Conservation (phyloP, 1,140 invertebrate species). For the Lutraria rhynchaena region DNA sequence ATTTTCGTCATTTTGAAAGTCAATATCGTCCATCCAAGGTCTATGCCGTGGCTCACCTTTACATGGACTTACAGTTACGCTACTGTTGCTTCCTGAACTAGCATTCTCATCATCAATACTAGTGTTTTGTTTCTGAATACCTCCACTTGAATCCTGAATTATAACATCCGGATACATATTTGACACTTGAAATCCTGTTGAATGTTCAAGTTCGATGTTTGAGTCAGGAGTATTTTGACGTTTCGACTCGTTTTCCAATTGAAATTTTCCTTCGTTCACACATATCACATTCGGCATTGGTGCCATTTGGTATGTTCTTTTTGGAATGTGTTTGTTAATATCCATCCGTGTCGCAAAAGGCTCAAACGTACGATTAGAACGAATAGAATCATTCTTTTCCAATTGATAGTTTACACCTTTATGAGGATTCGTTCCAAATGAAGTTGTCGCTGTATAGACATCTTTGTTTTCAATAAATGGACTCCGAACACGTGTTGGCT, state of each 20-base stretch:
- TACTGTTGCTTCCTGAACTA: conserved; percentile 43
- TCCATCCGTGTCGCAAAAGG: too few relatives aligned
- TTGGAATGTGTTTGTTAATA: too few relatives aligned
- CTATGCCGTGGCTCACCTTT: conserved; percentile 11
- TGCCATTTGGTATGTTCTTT: too few relatives aligned
- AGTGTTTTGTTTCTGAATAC: conserved; percentile 6
- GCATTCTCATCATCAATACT: conserved; percentile 48
- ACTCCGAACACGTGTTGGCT: neutral
- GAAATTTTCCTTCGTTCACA: too few relatives aligned
- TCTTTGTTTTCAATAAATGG: conserved; percentile 1
- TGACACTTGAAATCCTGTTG: conserved; percentile 14
- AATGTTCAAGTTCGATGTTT: neutral
- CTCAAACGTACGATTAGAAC: too few relatives aligned
- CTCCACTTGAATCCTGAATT: neutral
- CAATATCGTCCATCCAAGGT: conserved; percentile 42
- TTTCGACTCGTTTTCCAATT: too few relatives aligned
- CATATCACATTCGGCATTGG: too few relatives aligned
- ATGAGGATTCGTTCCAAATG: neutral
- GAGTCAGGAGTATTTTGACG: neutral
- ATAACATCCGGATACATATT: neutral
- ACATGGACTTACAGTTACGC: conserved; percentile 40
- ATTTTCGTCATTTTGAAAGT: conserved; percentile 10
- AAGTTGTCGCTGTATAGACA: conserved; percentile 7
- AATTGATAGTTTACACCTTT: too few relatives aligned
- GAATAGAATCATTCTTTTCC: too few relatives aligned